Evolutionary conservation across 2,113 vertebrate genomes (phyloP).

Genomic region (Bubo scandiacus): DNA sequence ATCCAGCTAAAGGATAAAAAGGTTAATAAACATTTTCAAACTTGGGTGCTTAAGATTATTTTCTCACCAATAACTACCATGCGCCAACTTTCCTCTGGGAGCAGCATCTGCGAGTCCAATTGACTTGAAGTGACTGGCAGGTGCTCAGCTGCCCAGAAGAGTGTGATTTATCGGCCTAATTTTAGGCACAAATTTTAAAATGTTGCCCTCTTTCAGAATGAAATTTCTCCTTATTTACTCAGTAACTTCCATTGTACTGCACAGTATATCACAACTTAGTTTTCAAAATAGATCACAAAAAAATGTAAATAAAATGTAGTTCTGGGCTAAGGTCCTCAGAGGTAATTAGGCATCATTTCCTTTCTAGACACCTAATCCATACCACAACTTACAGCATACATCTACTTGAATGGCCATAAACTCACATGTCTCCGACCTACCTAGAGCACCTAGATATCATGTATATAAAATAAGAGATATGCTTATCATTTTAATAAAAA

Average conservation of each 20-base stretch:
- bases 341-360: background rate
- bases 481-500: background rate
- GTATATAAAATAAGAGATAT: background rate
- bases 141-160: background rate
- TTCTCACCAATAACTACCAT: background rate
- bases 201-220: background rate
- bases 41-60: background rate
- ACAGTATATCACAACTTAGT: background rate
- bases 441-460: background rate
- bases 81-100: background rate
- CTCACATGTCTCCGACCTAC: background rate
- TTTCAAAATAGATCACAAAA: background rate
- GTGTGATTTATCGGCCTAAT: background rate
- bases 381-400: background rate
- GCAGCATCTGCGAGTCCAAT: background rate
- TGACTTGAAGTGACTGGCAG: background rate
- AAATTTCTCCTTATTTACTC: background rate
- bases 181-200: background rate
- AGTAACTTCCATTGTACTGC: background rate
- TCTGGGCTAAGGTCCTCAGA: background rate
- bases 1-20: background rate
- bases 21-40: background rate
- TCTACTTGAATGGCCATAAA: background rate
- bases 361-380: background rate
- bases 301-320: background rate